A percentile compares a stretch with the other conserved stretches of the same genome.
Evolutionary conservation across 2,888 invertebrate species (phyloP).

Genomic region (Lycaena phlaeas): DNA sequence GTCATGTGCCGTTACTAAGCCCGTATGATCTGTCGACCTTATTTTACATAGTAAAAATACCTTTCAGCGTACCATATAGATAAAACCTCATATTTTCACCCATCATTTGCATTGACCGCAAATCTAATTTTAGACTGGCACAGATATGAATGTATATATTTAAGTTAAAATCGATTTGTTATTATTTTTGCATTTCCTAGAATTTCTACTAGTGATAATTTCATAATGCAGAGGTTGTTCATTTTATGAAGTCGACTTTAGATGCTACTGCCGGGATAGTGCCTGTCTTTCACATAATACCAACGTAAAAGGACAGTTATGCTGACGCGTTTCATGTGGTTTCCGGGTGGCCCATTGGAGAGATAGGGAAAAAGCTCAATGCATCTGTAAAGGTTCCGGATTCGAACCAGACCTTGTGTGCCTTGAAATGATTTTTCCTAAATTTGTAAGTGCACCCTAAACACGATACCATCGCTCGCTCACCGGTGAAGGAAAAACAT

Average conservation of each 20-base stretch:
- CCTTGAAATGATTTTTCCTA: too few species aligned
- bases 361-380: neutral
- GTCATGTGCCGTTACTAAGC: neutral
- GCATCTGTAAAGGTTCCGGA: neutral
- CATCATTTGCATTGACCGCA: slow-evolving; percentile 7
- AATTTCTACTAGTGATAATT: neutral
- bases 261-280: too few species aligned
- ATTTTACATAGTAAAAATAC: neutral
- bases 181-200: neutral
- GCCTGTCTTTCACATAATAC: neutral
- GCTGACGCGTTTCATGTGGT: neutral
- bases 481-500: neutral
- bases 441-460: too few species aligned
- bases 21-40: neutral
- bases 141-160: neutral
- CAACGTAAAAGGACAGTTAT: neutral
- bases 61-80: neutral
- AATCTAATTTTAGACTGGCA: slow-evolving; percentile 1
- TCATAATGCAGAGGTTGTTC: neutral
- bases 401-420: too few species aligned
- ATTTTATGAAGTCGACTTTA: neutral
- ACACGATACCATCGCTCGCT: too few species aligned
- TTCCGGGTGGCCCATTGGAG: neutral
- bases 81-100: neutral
- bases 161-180: neutral